A percentile compares a stretch with the other conserved stretches of the same genome.
These are phyloP conservation scores for Tachina fera DNA, from an alignment of 2,888 invertebrate genomes.

Conservation along the genomic window DNA sequence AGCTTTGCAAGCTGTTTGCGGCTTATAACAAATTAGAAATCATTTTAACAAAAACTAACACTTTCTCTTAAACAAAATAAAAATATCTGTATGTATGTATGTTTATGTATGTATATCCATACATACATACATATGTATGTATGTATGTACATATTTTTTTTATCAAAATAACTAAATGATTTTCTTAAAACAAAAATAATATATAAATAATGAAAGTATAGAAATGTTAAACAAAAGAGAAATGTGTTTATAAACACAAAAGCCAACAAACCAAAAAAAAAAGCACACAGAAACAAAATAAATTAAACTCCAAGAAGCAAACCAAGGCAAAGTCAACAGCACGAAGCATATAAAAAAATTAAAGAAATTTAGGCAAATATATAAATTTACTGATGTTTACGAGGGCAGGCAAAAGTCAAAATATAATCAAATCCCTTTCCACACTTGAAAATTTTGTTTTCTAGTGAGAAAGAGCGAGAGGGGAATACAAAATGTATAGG, in stretches of 20 bases:
- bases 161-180: conserved; percentile 40
- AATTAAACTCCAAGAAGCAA: neutral
- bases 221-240: conserved; percentile 20
- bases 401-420: neutral
- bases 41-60: neutral
- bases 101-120: neutral
- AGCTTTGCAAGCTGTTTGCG: neutral
- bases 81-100: no score
- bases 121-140: neutral
- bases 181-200: conserved; percentile 25
- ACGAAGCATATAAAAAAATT: neutral
- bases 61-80: neutral
- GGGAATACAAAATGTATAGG: no score
- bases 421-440: no score
- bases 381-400: neutral
- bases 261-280: conserved; percentile 8
- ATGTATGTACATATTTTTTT: neutral
- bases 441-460: no score
- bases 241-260: conserved; percentile 23
- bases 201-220: conserved; percentile 16
- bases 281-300: conserved; percentile 17
- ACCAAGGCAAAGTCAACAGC: neutral
- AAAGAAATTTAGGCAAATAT: neutral
- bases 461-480: no score
- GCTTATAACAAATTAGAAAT: neutral